Base-by-base conservation (phyloP, 2,888 invertebrate genomes). In the Mongoloraphidia duomilia region DNA sequence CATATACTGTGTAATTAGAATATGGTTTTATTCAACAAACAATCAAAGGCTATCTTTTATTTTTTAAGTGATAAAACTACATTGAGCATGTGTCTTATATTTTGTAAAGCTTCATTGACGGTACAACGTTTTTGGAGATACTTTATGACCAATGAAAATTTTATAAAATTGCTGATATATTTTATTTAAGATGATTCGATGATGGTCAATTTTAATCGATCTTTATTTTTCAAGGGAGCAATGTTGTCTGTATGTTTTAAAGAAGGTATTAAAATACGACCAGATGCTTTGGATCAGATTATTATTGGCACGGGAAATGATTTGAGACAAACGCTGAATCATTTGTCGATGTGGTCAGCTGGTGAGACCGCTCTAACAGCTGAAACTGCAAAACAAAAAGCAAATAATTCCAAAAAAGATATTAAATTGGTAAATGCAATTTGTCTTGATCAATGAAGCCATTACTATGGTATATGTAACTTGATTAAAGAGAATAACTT, bases 211-310 rank as follows among this genome's bases (percentile, higher is more conserved):
- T 50, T 34, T 13, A 9, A 26, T 6, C 41, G 11, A 41, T 8
- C 34, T 53, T 45, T 53, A 48, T 35, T 34, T 48, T 65, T 64
- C 47, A 67, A 90, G 86, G 85, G 84, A 1, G 86, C 93, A 6
- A 84, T 98, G 79, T 79, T 90, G 80, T 82, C 87, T 0, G 77
- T 99, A 54, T 92, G 92, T 63, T 89, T 76, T 66, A 93, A 90
- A 69, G 97, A 98, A 68, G 82, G 83, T 44, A 68, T 98, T 3
- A 84, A 86, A 63, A 74, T 95, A 3, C 69, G 79, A 0, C 75
- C 80, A 0, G 82, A 85, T n/a, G 82, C 82, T 47, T 61, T 96
- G 13, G 77, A 81, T 47, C 85, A 89, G 64, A 77, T 98, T 46
- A 92, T 97, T 50, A 69, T 75, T 9, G 84, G 89, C 1, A 84